Evolutionary conservation across 2,888 invertebrate species (phyloP).

Genomic region (Globia sparganii): DNA sequence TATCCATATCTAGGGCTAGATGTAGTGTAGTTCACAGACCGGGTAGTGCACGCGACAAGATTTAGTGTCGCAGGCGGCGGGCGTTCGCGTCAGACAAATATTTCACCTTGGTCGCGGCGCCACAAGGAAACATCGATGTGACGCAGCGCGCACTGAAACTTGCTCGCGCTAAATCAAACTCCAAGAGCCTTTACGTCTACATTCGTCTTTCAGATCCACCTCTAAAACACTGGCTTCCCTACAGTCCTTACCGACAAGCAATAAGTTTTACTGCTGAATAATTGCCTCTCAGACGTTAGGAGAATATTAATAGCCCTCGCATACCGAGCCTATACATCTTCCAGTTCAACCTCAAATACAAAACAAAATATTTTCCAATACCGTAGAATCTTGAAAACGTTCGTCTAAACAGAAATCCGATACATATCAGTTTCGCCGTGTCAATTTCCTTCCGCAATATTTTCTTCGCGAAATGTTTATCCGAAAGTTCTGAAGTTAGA

Average conservation of each 20-base stretch:
- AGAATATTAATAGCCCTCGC: conserved; percentile 55
- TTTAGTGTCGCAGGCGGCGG: conserved; percentile 78
- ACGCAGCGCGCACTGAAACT: conserved; percentile 61
- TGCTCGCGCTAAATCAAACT: conserved; percentile 70
- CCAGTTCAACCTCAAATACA: conserved; percentile 27
- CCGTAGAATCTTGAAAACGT: conserved; percentile 36
- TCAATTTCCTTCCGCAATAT: conserved; percentile 61
- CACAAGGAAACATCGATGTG: conserved; percentile 71
- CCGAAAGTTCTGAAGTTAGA: conserved; percentile 68
- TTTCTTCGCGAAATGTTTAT: conserved; percentile 64
- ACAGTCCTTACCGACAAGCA: conserved; percentile 65
- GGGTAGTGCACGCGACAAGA: conserved; percentile 84
- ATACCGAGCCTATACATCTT: conserved; percentile 29
- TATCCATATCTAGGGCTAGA: conserved; percentile 74
- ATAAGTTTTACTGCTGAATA: conserved; percentile 71
- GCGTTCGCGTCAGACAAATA: conserved; percentile 82
- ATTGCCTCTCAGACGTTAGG: conserved; percentile 65
- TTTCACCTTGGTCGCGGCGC: conserved; percentile 84
- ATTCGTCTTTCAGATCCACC: conserved; percentile 65
- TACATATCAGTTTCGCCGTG: conserved; percentile 48
- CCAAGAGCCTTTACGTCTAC: conserved; percentile 54
- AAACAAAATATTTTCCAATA: conserved; percentile 40
- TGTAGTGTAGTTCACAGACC: conserved; percentile 70
- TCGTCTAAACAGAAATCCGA: conserved; percentile 49
- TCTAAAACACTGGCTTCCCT: conserved; percentile 55